Evolutionary conservation across 2,113 vertebrate genomes (phyloP), one percentile per base, ranked within the genome.

Genomic region (Phocoena phocoena): DNA sequence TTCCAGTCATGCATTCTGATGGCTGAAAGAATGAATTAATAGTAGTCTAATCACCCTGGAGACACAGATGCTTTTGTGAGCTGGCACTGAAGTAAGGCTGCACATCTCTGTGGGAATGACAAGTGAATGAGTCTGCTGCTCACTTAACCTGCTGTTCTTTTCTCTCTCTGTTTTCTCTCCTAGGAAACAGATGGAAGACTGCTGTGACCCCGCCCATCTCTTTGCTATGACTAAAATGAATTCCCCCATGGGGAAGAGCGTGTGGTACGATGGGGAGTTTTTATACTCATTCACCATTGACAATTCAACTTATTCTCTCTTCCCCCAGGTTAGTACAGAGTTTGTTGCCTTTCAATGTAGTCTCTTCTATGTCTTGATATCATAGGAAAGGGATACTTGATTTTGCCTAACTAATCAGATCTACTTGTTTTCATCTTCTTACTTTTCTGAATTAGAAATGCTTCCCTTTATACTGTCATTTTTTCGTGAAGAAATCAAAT

Each of bases 231-330:
- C 99, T 36, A 99, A 99, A 98, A 97, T 98, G 95, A 99, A 99
- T 97, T 99, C 99, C 0, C 99, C 99, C 0, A 98, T 99, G 97
- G 99, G 99, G 80, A 99, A 99, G 95, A 99, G 99, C 84, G 98
- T 99, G 98, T 99, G 99, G 99, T 99, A 99, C 36, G 99, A 99
- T 0, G 99, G 99, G 15, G 99, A 99, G 96, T 98, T 99, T 93
- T 99, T 99, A 76, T 99, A 99, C 98, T 99, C 99, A 8, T 99
- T 99, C 98, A 99, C 99, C 8, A 99, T 99, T 95, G 99, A 99
- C 98, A 99, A 99, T 36, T 98, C 99, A 94, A 99, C 99, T 15
- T 99, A 99, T 93, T 98, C 99, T 0, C 98, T 99, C 77, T 99
- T 99, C 97, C 99, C 99, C 12, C 99, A 99, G 99, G 99, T 99